A percentile compares a stretch with the other conserved stretches of the same genome.
These are phyloP conservation scores for Callyntrura sp. DNA, from an alignment of 2,888 invertebrate species.

Conservation along the genomic window DNA sequence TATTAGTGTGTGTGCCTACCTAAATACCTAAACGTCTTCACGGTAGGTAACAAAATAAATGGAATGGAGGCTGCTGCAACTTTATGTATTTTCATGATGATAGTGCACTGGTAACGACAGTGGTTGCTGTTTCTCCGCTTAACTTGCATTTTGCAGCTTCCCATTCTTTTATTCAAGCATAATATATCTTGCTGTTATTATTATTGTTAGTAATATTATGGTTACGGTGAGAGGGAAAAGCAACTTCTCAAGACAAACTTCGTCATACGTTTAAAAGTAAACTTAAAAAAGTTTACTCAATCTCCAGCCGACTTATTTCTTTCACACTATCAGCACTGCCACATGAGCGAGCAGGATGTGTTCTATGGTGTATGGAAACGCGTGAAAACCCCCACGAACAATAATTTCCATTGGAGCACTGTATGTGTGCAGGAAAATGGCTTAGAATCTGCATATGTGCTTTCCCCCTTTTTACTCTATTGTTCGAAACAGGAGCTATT, in stretches of 20 bases:
- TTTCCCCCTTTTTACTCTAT: constrained; percentile 53
- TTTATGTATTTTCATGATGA: constrained; percentile 35
- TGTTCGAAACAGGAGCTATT: constrained; percentile 45
- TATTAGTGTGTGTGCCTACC: neutral
- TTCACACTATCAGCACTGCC: neutral
- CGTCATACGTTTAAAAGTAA: too few relatives aligned
- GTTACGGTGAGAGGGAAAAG: too few relatives aligned
- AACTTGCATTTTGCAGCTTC: constrained; percentile 66
- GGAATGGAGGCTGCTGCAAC: constrained; percentile 2
- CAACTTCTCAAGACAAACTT: neutral
- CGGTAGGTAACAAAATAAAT: constrained; percentile 19
- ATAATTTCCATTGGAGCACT: neutral
- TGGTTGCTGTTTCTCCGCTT: constrained; percentile 49
- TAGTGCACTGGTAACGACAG: neutral
- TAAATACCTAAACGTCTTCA: constrained; percentile 5
- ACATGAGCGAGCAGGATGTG: constrained; percentile 10
- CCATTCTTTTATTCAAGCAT: constrained; percentile 36
- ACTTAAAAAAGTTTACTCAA: neutral
- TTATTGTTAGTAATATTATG: constrained; percentile 17
- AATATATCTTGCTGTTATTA: neutral
- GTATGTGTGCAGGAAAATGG: neutral
- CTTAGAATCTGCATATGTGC: neutral
- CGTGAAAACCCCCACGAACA: too few relatives aligned
- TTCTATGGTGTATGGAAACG: too few relatives aligned
- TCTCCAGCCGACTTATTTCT: neutral